Base-by-base conservation (phyloP, 2,797 vertebrate species). In the Bucorvus abyssinicus region DNA sequence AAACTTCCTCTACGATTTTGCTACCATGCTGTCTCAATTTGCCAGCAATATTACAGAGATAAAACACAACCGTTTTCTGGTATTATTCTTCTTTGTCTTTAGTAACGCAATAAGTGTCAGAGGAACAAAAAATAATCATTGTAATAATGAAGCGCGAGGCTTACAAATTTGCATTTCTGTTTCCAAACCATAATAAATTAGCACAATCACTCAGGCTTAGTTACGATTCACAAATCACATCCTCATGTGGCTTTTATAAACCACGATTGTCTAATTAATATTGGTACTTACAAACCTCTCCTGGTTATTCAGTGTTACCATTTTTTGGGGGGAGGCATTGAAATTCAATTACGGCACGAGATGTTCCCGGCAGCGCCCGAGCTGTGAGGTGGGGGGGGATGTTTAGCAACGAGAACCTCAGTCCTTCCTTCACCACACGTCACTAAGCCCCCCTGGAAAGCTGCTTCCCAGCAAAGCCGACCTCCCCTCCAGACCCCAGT, bases 261-360 rank as follows among this genome's bases (percentile, higher is more conserved):
- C 89, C 84, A 86, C 86, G 44, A 88, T 82, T 96, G 91, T 89
- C 96, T 97, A 98, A 98, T 98, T 97, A 97, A 97, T 97, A 95
- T 40, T 85, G 50, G 34, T 92, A 80, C 60, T 79, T 95, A 94
- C 76, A 97, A 97, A 96, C 89, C 96, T 93, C 96, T 79, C 69
- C 76, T 84, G 21, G 52, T 73, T 92, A 96, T 96, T 97, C 94
- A 94, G 91, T 84, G 92, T 81, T 50, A 12, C 67, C 68, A n/a
- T 17, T 8, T 27, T 30, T 69, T 50, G 5, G 29, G 9, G 53
- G 15, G 27, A 94, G 89, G 50, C 84, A 82, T 75, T 96, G 86
- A 96, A 96, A 93, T 97, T 97, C 97, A 97, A 77, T 84, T 96
- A 91, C 89, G 96, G 87, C 75, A 89, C 81, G 90, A 6, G 26